Evolutionary conservation across 1,140 invertebrate species (phyloP), one percentile per base, ranked within the genome.

Genomic region (Drosophila sproati): DNA sequence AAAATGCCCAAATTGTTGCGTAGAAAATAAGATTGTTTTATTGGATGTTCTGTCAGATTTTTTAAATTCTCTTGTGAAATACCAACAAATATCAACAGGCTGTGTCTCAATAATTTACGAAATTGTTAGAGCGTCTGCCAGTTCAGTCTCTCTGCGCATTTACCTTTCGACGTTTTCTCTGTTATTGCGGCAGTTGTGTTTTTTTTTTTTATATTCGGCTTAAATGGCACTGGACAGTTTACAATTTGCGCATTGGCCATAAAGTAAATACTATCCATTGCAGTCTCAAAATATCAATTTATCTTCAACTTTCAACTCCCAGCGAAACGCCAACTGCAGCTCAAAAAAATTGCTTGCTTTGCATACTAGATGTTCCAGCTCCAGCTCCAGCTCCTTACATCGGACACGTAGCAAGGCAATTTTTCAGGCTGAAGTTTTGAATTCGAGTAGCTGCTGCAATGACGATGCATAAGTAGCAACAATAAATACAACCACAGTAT

Each of bases 401-500:
- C 20, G 64, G 57, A 72, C 85, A 88, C 85, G 83, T 88, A 88
- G 66, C 54, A 69, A 51, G 79, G 86, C 85, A 80, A 88, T 88
- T 83, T 88, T 77, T 83, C 85, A 83, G 76, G 54, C 45, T 72
- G 59, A 56, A 63, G 55, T 50, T 48, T 48, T 61, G 59, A 54
- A 32, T 35, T 59, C 64, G 48, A 62, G 59, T 62, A 37, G 63
- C 73, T 75, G 60, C 60, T 88, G 67, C 83, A 88, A 87, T 88
- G 85, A 83, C 77, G 83, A 83, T 74, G 82, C 83, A 88, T 88
- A 87, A 87, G 83, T 83, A 87, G 69, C 85, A 80, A 88, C 79
- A 85, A 80, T 69, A 60, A 41, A 60, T 61, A 67, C 5, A n/a
- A 37, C 54, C 43, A 43, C 61, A 80, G 70, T 71, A 77, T 52